Evolutionary conservation across 1,140 invertebrate genomes (phyloP).

Genomic region (Metaphire vulgaris): DNA sequence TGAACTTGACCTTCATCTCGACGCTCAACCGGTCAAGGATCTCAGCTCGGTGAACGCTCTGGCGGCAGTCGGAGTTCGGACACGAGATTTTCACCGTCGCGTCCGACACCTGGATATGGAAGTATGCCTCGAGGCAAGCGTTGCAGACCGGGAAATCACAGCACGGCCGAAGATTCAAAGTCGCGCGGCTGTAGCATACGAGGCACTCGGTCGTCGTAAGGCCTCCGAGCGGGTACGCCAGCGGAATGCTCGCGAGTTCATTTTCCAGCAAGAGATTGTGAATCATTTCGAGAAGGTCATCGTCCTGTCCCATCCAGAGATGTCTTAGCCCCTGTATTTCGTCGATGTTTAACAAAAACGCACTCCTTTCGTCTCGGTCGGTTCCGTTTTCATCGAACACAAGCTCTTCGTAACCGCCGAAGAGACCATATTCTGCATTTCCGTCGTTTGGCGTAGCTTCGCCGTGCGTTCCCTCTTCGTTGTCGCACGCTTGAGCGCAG

Average conservation of each 20-base stretch:
- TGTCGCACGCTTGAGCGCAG: no score
- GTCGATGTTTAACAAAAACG: background rate
- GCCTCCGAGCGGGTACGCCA: slow-evolving; percentile 56
- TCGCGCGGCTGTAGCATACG: slow-evolving; percentile 33
- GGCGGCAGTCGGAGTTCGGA: slow-evolving; percentile 39
- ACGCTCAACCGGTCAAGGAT: slow-evolving; percentile 39
- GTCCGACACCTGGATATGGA: slow-evolving; percentile 39
- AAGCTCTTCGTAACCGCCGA: background rate
- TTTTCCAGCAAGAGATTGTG: background rate
- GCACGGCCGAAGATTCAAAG: slow-evolving; percentile 40
- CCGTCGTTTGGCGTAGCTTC: no score
- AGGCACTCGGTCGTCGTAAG: slow-evolving; percentile 32
- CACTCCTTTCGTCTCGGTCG: background rate
- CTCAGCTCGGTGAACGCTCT: slow-evolving; percentile 47
- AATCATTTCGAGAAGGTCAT: background rate
- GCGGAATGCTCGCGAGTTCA: background rate
- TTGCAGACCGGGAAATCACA: slow-evolving; percentile 47
- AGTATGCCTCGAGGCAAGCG: slow-evolving; percentile 44
- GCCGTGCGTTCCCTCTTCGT: no score
- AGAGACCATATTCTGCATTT: background rate
- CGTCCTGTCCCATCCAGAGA: background rate
- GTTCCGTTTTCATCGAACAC: background rate
- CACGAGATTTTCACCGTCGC: slow-evolving; percentile 48
- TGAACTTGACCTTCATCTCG: slow-evolving; percentile 46
- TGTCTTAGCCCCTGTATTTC: no score